Percentiles rank a stretch among this genome's conserved stretches.
phyloP scores from a whole-genome alignment of 2,797 vertebrate genomes.

The Corythornis leucogaster region DNA sequence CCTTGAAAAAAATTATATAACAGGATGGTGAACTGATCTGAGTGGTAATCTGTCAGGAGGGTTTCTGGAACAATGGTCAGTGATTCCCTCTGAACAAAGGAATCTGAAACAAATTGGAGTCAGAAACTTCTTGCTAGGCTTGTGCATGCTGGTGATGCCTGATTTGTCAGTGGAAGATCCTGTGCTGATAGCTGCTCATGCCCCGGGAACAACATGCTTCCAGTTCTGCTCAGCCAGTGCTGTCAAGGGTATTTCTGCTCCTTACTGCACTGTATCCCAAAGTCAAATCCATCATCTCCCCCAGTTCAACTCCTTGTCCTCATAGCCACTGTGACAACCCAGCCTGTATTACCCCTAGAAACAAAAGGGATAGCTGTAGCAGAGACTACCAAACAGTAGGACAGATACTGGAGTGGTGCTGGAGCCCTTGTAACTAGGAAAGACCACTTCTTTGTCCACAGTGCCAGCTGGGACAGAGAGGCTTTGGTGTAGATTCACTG shows the following conservation, averaged over 20 bases:
- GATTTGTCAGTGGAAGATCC: neutral
- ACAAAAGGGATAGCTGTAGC: neutral
- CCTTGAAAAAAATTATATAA: neutral
- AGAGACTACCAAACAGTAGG: neutral
- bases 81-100: neutral
- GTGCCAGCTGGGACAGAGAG: neutral
- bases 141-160: neutral
- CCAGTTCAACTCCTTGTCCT: neutral
- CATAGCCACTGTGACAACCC: neutral
- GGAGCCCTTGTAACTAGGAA: neutral
- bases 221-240: rapidly evolving
- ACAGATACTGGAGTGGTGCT: neutral
- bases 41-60: neutral
- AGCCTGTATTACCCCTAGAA: neutral
- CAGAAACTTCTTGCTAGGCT: neutral
- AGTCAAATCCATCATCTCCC: neutral
- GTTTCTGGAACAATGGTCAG: neutral
- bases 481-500: neutral
- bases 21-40: neutral
- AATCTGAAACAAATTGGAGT: neutral
- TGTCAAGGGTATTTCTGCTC: neutral
- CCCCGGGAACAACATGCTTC: neutral
- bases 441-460: neutral
- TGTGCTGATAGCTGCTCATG: neutral
- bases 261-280: rapidly evolving